These are phyloP conservation scores for Muricea muricata DNA, from an alignment of 92 coral and sea anemone species.

Conservation along the genomic window DNA sequence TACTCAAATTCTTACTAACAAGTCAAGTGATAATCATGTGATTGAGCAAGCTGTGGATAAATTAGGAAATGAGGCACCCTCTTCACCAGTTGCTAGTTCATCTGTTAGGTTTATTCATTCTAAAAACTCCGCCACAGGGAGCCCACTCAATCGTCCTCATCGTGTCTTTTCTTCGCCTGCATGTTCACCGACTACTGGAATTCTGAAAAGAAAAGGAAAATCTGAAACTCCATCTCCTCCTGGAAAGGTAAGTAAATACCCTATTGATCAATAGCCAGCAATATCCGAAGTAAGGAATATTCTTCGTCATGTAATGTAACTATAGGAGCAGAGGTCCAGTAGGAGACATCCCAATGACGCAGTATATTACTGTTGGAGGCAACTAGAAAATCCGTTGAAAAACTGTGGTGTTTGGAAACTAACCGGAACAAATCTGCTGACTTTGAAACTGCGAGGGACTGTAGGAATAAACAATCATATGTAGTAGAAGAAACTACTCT, in stretches of 20 bases:
- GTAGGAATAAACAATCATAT: no score
- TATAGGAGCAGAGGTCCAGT: no score
- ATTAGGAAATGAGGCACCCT: slow-evolving; percentile 54
- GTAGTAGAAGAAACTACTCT: no score
- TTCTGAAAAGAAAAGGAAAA: slow-evolving; percentile 79
- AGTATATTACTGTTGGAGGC: no score
- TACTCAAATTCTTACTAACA: slow-evolving; percentile 13
- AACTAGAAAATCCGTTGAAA: no score
- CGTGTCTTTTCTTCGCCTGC: slow-evolving; percentile 74
- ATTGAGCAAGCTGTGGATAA: slow-evolving; percentile 29
- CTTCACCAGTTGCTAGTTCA: slow-evolving; percentile 85
- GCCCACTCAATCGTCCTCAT: slow-evolving; percentile 76
- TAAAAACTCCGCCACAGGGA: slow-evolving; percentile 64
- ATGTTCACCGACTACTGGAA: slow-evolving; percentile 90
- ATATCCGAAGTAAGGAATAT: no score
- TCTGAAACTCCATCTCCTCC: slow-evolving; percentile 97
- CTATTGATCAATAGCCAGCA: no score
- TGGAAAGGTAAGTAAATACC: slow-evolving; percentile 71
- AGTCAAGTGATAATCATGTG: not conserved
- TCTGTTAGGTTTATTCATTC: slow-evolving; percentile 81
- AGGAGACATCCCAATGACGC: not conserved
- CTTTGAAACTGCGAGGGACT: no score
- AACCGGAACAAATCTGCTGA: no score
- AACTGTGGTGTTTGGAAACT: no score
- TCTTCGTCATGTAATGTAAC: no score